Evolutionary conservation across 1,140 invertebrate species (phyloP).

Genomic region (Sycophaga agraensis): DNA sequence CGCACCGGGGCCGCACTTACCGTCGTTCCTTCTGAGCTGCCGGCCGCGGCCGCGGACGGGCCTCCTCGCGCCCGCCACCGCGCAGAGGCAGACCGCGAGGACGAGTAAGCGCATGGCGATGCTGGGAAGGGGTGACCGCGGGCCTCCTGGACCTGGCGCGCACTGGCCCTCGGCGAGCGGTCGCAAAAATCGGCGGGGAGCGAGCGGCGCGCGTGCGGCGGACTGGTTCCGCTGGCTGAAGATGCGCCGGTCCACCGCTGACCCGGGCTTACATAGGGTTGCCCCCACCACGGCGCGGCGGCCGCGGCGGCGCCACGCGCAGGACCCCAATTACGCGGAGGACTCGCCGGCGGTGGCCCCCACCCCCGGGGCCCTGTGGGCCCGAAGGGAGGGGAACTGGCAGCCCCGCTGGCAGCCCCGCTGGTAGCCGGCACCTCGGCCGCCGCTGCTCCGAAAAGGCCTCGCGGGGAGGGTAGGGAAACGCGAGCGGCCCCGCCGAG

Average conservation of each 20-base stretch:
- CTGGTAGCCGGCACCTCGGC: too few relatives aligned
- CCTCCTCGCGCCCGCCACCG: neutral
- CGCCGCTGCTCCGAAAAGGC: too few relatives aligned
- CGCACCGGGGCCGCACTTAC: neutral
- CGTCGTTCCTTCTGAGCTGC: conserved; percentile 11
- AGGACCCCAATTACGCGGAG: conserved; percentile 56
- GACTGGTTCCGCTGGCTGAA: conserved; percentile 40
- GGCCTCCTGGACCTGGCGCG: too few relatives aligned
- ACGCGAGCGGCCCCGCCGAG: too few relatives aligned
- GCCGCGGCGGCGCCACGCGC: conserved; percentile 26
- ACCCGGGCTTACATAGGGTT: conserved; percentile 59
- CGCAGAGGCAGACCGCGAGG: neutral
- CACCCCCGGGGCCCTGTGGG: conserved; percentile 43
- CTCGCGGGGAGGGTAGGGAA: too few relatives aligned
- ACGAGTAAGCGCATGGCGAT: conserved; percentile 24
- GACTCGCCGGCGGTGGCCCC: too few relatives aligned
- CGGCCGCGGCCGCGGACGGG: neutral
- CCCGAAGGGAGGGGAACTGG: too few relatives aligned
- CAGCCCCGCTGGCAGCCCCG: too few relatives aligned
- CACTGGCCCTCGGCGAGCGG: too few relatives aligned
- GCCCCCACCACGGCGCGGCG: conserved; percentile 47
- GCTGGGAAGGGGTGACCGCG: too few relatives aligned
- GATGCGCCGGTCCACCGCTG: conserved; percentile 55
- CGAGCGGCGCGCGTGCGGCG: conserved; percentile 28
- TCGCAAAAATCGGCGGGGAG: neutral